A percentile compares a stretch with the other conserved stretches of the same genome.
phyloP scores from a whole-genome alignment of 2,888 invertebrate species.

The Seira sanloemensis region DNA sequence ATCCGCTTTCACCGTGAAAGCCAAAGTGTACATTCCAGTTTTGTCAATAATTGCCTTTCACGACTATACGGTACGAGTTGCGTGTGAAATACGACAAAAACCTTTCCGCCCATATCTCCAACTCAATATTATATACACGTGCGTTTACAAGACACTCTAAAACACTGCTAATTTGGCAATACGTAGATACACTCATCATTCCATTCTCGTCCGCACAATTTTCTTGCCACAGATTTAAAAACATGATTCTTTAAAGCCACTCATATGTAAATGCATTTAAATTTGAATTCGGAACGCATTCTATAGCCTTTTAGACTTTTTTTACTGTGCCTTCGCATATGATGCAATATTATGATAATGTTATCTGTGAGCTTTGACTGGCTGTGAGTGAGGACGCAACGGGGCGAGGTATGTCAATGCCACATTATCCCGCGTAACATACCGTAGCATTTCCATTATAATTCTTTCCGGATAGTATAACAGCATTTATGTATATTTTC shows the following conservation, averaged over 20 bases:
- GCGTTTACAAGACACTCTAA: neutral
- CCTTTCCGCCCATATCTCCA: neutral
- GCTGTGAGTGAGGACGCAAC: neutral
- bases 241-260: no score
- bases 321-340: no score
- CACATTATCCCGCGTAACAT: neutral
- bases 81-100: slow-evolving; percentile 1
- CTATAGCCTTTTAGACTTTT: no score
- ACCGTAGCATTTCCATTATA: neutral
- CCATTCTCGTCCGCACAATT: no score
- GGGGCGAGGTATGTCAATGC: slow-evolving; percentile 4
- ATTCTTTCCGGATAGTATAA: slow-evolving; percentile 2
- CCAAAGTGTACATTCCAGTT: slow-evolving; percentile 19
- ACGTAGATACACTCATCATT: neutral
- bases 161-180: slow-evolving; percentile 27
- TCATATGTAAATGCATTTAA: no score
- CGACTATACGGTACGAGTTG: slow-evolving; percentile 9
- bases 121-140: neutral
- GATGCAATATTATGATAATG: neutral
- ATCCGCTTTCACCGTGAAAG: neutral
- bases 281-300: no score
- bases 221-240: no score
- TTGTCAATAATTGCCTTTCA: slow-evolving; percentile 40
- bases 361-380: neutral
- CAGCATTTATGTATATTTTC: slow-evolving; percentile 4